These are phyloP conservation scores for Macrocentrus cingulum DNA, from an alignment of 1,140 invertebrate species.

Conservation along the genomic window DNA sequence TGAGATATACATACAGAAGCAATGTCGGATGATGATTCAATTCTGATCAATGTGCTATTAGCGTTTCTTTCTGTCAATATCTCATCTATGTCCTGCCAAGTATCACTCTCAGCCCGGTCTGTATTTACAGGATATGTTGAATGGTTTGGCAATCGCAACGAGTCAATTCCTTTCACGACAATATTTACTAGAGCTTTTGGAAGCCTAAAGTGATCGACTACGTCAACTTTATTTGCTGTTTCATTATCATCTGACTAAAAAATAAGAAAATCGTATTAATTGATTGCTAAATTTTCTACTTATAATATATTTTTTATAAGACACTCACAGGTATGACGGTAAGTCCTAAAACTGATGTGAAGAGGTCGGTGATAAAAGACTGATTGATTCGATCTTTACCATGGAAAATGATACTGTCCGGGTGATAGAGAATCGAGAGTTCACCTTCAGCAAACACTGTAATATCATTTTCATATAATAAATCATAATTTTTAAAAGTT, in stretches of 20 bases:
- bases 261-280: slow-evolving; percentile 17
- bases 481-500: not conserved
- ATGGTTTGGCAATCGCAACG: slow-evolving; percentile 52
- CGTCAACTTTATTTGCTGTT: too few species aligned
- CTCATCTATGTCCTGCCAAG: slow-evolving; percentile 63
- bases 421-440: slow-evolving; percentile 68
- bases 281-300: slow-evolving; percentile 6
- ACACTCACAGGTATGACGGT: slow-evolving; percentile 63
- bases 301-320: not conserved
- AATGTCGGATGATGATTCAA: slow-evolving; percentile 54
- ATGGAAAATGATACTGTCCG: slow-evolving; percentile 66
- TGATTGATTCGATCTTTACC: slow-evolving; percentile 64
- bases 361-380: slow-evolving; percentile 71
- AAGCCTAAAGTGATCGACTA: too few species aligned
- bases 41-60: slow-evolving; percentile 64
- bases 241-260: too few species aligned
- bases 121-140: slow-evolving; percentile 64
- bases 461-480: slow-evolving; percentile 34
- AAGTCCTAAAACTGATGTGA: slow-evolving; percentile 70
- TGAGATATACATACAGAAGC: slow-evolving; percentile 6
- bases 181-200: too few species aligned
- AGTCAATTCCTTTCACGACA: slow-evolving; percentile 66
- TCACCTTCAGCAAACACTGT: slow-evolving; percentile 68
- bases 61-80: slow-evolving; percentile 63
- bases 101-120: slow-evolving; percentile 67